Evolutionary conservation across 1,140 invertebrate genomes (phyloP).

Genomic region (Palaemon carinicauda): DNA sequence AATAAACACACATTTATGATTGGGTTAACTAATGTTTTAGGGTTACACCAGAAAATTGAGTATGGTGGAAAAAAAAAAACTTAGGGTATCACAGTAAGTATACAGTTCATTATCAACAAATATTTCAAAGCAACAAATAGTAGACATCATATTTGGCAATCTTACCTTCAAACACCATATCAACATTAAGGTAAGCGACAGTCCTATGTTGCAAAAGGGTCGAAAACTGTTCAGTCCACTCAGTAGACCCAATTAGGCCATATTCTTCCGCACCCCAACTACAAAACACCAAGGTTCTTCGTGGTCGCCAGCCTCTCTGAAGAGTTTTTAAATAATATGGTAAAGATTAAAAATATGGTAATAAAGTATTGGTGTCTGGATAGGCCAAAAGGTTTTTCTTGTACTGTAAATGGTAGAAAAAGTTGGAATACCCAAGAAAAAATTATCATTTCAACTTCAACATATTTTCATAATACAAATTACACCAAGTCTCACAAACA

Average conservation of each 20-base stretch:
- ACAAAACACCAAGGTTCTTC: constrained; percentile 66
- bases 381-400: too few relatives aligned
- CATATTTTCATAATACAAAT: too few relatives aligned
- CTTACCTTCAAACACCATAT: constrained; percentile 50
- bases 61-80: background rate
- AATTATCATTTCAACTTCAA: too few relatives aligned
- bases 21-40: too few relatives aligned
- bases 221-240: constrained; percentile 60
- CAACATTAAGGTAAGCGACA: constrained; percentile 65
- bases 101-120: background rate
- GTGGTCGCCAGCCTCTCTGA: constrained; percentile 64
- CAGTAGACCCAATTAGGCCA: constrained; percentile 61
- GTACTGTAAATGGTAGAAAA: too few relatives aligned
- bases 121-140: background rate
- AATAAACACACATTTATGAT: too few relatives aligned
- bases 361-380: too few relatives aligned
- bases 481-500: too few relatives aligned
- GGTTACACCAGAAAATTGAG: background rate
- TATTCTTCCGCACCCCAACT: constrained; percentile 61
- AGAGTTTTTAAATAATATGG: background rate
- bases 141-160: background rate
- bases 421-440: too few relatives aligned
- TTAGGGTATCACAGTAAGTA: background rate
- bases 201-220: constrained; percentile 61
- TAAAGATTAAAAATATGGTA: background rate